Evolutionary conservation across 2,113 vertebrate genomes (phyloP), one percentile per base, ranked within the genome.

Genomic region (Gallinago paraguaiae): DNA sequence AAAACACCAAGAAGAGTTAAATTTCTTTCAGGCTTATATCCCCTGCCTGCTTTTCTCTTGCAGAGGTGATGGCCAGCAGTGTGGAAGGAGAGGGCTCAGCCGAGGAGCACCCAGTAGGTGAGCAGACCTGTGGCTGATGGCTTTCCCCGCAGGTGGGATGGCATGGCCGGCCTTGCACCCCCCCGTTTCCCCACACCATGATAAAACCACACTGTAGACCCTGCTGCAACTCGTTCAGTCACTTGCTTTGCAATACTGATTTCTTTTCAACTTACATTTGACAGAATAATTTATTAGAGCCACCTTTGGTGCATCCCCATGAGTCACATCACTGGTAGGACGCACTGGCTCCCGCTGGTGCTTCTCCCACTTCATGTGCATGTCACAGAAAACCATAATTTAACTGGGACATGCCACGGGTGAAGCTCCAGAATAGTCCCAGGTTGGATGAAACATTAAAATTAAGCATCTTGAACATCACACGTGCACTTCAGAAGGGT

Each of bases 251-350:
- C 70, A 5, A 2, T 20, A 8, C 17, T 71, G 56, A 1, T 74
- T 85, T 63, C 65, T 48, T 57, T 30, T 60, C 9, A 3, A 0
- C 3, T 71, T 12, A 1, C 0, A 0, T 57, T 63, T 67, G 25
- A 6, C 0, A 6, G 51, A 17, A 4, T 10, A 30, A 39, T 35
- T 22, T 13, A 10, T 48, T 30, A 16, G 27, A 85, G 39, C 17
- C 6, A 1, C 3, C 0, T 10, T 1, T 3, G 67, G 61, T 2
- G 4, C 46, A 4, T 39, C 43, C 33, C 1, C 14, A 0, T 0
- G 10, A 17, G n/a, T 53, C 46, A 2, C 0, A 0, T 4, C 50
- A 7, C 67, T 18, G 78, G 33, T 64, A 88, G 59, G 43, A 39
- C 31, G 3, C 13, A 9, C 28, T 31, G 2, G 23, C 56, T 87